Conservation (phyloP, 2,888 invertebrate species). For the Drosophila meridiana region DNA sequence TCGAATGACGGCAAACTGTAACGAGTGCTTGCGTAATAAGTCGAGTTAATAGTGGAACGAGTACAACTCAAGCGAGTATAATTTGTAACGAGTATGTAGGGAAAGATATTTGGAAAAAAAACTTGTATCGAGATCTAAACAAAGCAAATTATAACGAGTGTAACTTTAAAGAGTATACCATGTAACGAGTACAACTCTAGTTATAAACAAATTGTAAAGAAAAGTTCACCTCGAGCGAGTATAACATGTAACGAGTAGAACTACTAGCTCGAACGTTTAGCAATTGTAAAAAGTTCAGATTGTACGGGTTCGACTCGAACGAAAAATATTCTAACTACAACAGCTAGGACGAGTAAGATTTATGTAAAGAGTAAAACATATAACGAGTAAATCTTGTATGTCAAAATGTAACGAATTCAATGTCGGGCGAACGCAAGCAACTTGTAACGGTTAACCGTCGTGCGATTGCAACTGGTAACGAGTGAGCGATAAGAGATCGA, state of each 20-base stretch:
- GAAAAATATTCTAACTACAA: not conserved
- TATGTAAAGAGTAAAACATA: not conserved
- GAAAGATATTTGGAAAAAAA: no score
- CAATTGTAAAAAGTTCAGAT: no score
- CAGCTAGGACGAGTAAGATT: not conserved
- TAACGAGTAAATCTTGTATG: not conserved
- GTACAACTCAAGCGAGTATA: constrained; percentile 7
- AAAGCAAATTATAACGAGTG: not conserved
- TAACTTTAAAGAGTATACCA: not conserved
- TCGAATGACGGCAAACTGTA: constrained; percentile 1
- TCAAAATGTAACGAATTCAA: not conserved
- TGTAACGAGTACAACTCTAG: not conserved
- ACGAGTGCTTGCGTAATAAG: constrained; percentile 38
- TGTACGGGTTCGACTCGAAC: not conserved
- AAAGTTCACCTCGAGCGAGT: not conserved
- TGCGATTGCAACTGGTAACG: not conserved
- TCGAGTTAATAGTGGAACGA: constrained; percentile 27
- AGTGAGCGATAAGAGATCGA: constrained; percentile 44
- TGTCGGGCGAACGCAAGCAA: not conserved
- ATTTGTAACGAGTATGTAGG: not conserved
- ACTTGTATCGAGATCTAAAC: not conserved
- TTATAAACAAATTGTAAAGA: not conserved
- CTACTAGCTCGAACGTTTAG: not conserved
- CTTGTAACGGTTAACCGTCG: not conserved
- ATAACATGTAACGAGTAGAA: not conserved